These are phyloP conservation scores for Colossoma macropomum DNA, from an alignment of 2,113 vertebrate genomes.

Conservation along the genomic window DNA sequence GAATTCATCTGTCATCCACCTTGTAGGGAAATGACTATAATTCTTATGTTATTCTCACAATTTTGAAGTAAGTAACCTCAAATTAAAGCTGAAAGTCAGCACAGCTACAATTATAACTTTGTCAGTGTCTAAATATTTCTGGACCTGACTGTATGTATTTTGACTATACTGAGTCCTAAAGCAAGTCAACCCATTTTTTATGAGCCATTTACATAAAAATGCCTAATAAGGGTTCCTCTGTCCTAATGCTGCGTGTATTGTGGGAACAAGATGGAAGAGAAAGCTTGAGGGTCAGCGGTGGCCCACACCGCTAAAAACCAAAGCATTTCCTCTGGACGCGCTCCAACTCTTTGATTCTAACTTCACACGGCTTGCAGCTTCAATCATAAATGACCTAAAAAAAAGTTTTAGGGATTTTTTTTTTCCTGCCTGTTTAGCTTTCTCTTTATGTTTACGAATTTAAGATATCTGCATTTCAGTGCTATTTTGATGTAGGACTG, in stretches of 20 bases:
- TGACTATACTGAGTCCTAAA: not conserved
- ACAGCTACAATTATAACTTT: too few species aligned
- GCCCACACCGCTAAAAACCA: not conserved
- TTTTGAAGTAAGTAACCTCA: too few species aligned
- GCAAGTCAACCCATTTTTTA: not conserved
- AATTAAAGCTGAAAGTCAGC: too few species aligned
- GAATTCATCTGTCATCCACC: too few species aligned
- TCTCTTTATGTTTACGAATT: not conserved
- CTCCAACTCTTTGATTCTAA: not conserved
- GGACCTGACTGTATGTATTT: too few species aligned
- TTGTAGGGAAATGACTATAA: too few species aligned
- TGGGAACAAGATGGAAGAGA: not conserved
- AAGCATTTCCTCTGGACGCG: not conserved
- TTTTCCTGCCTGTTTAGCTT: not conserved
- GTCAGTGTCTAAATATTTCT: too few species aligned
- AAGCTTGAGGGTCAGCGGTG: not conserved
- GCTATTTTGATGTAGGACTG: slow-evolving; percentile 14
- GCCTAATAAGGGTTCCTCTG: not conserved
- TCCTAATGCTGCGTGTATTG: not conserved
- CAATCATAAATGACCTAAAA: not conserved
- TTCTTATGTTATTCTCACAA: too few species aligned
- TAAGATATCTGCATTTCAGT: slow-evolving; percentile 28
- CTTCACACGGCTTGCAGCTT: not conserved
- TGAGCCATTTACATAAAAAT: not conserved
- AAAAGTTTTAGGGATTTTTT: not conserved